phyloP scores from a whole-genome alignment of 2,888 invertebrate species.

The Augochlorella aurata region DNA sequence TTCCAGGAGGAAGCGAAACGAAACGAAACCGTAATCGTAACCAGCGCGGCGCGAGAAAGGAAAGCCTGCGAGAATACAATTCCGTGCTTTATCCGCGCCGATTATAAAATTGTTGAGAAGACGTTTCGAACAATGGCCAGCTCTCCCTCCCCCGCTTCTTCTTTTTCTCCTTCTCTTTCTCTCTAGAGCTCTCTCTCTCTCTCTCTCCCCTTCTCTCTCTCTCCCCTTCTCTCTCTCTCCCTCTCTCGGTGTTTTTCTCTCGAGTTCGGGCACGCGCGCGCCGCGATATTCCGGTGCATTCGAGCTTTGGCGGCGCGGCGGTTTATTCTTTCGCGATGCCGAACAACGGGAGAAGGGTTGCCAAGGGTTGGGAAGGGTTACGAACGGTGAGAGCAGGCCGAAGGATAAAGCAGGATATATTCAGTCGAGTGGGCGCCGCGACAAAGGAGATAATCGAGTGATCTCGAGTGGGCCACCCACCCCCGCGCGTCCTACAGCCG shows the following conservation, averaged over 20 bases:
- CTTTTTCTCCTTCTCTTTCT: background rate
- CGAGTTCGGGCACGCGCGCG: background rate
- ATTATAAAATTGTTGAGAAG: constrained; percentile 3
- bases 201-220: no score
- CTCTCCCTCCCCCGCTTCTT: background rate
- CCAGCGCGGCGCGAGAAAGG: background rate
- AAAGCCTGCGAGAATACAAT: background rate
- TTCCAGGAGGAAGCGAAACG: background rate
- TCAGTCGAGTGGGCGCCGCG: constrained; percentile 24
- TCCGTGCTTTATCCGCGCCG: background rate
- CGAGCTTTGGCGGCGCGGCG: background rate
- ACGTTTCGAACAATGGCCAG: background rate
- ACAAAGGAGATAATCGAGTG: constrained; percentile 46
- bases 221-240: no score
- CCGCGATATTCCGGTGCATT: background rate
- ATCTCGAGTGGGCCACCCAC: constrained; percentile 32
- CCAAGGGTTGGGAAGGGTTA: background rate
- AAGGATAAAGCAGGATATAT: constrained; percentile 27
- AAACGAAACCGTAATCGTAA: constrained; percentile 1
- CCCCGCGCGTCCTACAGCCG: background rate
- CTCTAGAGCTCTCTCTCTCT: background rate
- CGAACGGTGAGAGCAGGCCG: constrained; percentile 1
- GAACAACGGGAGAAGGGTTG: background rate
- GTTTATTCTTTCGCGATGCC: constrained; percentile 26
- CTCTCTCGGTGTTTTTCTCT: no score